Evolutionary conservation across 2,888 invertebrate species (phyloP).

Genomic region (Harpalus rufipes): DNA sequence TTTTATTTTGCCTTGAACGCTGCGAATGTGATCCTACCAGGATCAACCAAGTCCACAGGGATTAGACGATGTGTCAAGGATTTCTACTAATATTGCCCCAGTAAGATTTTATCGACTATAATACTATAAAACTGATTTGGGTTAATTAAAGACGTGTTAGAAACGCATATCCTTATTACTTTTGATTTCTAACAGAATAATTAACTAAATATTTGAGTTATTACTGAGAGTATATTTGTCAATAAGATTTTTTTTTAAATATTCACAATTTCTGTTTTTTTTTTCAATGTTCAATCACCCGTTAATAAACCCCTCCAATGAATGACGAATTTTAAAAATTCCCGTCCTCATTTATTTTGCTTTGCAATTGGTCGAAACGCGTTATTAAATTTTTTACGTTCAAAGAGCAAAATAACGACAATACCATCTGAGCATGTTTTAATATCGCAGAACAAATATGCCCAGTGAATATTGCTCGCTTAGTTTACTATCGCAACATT

Average conservation of each 20-base stretch:
- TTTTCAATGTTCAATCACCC: neutral
- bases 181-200: too few relatives aligned
- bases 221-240: neutral
- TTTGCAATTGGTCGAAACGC: neutral
- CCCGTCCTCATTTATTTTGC: neutral
- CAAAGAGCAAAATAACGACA: slow-evolving; percentile 14
- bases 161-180: too few relatives aligned
- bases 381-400: slow-evolving; percentile 19
- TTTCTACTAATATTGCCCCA: neutral
- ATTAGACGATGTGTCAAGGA: neutral
- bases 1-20: neutral
- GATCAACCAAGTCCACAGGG: neutral
- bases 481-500: slow-evolving; percentile 19
- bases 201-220: too few relatives aligned
- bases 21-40: neutral
- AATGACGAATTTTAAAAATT: slow-evolving; percentile 2
- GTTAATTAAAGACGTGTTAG: neutral
- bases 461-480: slow-evolving; percentile 34
- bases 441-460: slow-evolving; percentile 16
- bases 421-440: slow-evolving; percentile 31
- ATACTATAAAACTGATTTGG: neutral
- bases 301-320: neutral
- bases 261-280: neutral
- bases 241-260: neutral
- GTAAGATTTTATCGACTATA: neutral